A percentile compares a stretch with the other conserved stretches of the same genome.
Evolutionary conservation across 2,797 vertebrate genomes (phyloP).

Genomic region (Peromyscus aztecus): DNA sequence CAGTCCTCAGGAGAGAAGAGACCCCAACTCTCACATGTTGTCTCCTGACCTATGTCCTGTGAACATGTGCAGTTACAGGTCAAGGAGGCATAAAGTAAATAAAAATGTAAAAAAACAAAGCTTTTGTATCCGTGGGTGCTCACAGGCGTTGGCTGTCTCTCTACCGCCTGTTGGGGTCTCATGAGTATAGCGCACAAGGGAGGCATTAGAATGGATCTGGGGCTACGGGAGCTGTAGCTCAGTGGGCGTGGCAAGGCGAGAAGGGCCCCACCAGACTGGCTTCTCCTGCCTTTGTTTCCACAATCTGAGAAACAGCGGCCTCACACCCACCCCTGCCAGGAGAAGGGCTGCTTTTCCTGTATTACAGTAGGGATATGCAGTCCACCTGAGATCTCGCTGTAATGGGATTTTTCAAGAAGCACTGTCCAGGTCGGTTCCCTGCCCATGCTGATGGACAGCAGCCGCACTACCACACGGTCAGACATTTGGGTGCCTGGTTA

Average conservation of each 20-base stretch:
- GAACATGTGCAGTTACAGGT: neutral
- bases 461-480: neutral
- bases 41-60: neutral
- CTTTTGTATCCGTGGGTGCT: neutral
- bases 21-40: too few relatives aligned
- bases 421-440: neutral
- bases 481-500: neutral
- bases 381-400: slow-evolving; percentile 26
- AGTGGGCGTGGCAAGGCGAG: neutral
- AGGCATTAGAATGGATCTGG: neutral
- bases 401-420: neutral
- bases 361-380: neutral
- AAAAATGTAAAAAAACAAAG: neutral
- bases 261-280: neutral
- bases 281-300: neutral
- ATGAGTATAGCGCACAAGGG: neutral
- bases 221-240: neutral
- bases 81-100: neutral
- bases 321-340: neutral
- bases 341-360: neutral
- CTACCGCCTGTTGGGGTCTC: neutral
- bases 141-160: neutral
- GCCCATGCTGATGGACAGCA: neutral
- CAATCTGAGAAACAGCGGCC: neutral
- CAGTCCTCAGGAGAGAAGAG: too few relatives aligned